Conservation (phyloP, 2,797 vertebrate species). For the Argyrosomus regius region DNA sequence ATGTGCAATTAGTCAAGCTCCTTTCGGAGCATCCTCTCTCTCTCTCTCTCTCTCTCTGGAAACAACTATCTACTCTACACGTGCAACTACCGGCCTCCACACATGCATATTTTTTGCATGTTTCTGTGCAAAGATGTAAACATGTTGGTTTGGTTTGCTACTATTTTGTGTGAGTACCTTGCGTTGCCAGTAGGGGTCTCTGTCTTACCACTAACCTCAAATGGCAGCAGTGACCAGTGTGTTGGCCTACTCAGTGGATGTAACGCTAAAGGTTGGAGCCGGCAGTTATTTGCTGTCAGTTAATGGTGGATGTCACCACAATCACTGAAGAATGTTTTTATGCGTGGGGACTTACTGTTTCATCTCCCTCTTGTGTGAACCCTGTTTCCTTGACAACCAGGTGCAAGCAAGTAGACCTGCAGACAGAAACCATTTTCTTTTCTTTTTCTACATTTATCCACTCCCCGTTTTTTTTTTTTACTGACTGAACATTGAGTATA, state of each 20-base stretch:
- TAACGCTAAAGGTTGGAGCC: not conserved
- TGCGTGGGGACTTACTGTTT: constrained; percentile 49
- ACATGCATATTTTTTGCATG: not conserved
- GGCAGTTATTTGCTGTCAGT: constrained; percentile 46
- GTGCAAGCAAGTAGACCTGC: constrained; percentile 53
- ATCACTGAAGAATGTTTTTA: constrained; percentile 50
- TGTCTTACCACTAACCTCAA: constrained; percentile 59
- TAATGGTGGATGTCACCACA: constrained; percentile 44
- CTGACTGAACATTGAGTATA: not conserved
- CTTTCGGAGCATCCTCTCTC: not conserved
- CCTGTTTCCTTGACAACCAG: constrained; percentile 80
- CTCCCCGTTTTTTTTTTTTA: constrained; percentile 10
- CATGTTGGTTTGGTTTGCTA: not conserved
- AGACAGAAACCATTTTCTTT: constrained; percentile 45
- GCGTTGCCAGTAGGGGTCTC: constrained; percentile 73
- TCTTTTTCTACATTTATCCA: constrained; percentile 40
- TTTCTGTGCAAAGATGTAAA: constrained; percentile 8
- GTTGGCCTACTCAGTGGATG: constrained; percentile 6
- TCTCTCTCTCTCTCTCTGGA: constrained; percentile 17
- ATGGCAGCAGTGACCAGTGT: not conserved
- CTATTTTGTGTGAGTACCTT: constrained; percentile 27
- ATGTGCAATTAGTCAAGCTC: not conserved
- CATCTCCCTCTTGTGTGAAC: constrained; percentile 44
- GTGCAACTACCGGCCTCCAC: not conserved
- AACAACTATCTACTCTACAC: constrained; percentile 21